Percentiles rank a stretch among this genome's conserved stretches.
phyloP scores from a whole-genome alignment of 2,797 vertebrate species.

The Anableps anableps region DNA sequence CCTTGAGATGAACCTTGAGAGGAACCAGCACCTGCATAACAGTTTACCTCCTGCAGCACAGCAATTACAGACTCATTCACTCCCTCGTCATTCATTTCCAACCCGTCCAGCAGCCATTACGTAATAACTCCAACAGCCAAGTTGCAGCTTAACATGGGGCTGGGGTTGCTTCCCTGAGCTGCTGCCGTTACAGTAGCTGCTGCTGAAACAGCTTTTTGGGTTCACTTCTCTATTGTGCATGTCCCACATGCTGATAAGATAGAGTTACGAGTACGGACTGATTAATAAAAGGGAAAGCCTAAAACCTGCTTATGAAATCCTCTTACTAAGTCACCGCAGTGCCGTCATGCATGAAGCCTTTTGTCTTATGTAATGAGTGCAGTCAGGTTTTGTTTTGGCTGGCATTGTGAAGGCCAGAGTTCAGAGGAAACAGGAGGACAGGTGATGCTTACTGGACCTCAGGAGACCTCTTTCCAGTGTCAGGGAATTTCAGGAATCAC shows the following conservation, averaged over 20 bases:
- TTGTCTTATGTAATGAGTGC: conserved; percentile 60
- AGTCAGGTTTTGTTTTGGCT: conserved; percentile 56
- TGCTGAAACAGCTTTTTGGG: conserved; percentile 36
- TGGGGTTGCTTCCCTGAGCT: conserved; percentile 16
- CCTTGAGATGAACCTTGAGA: conserved; percentile 37
- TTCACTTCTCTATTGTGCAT: conserved; percentile 8
- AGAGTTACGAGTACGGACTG: conserved; percentile 16
- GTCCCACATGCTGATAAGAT: conserved; percentile 27
- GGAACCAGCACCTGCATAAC: conserved; percentile 63
- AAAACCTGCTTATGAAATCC: conserved; percentile 56
- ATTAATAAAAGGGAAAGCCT: conserved; percentile 30
- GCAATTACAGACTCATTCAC: conserved; percentile 55
- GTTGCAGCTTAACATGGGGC: conserved; percentile 27
- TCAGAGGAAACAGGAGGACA: conserved; percentile 34
- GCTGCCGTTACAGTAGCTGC: conserved; percentile 8
- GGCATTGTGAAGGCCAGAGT: conserved; percentile 43
- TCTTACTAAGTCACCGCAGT: conserved; percentile 43
- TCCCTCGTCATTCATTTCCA: conserved; percentile 41
- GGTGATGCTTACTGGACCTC: conserved; percentile 1
- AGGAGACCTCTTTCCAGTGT: conserved; percentile 18
- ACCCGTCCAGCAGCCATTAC: conserved; percentile 63
- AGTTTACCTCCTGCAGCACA: conserved; percentile 49
- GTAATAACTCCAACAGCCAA: conserved; percentile 60
- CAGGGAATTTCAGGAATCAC: conserved; percentile 35
- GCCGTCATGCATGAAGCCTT: conserved; percentile 18